Evolutionary conservation across 2,797 vertebrate species (phyloP).

Genomic region (Aldrovandia affinis): DNA sequence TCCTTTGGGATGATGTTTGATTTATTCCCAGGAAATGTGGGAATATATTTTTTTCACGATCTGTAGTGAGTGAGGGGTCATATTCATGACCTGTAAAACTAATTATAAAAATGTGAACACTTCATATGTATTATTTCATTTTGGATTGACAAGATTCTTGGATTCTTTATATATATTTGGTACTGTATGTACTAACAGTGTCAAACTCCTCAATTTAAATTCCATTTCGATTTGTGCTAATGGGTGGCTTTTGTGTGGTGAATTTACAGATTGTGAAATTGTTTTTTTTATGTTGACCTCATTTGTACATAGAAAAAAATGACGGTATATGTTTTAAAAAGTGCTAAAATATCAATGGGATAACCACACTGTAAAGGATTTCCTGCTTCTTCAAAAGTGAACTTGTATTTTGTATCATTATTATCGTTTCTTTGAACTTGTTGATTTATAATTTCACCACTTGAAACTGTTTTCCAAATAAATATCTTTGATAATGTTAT

Average conservation of each 20-base stretch:
- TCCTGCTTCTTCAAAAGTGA: conserved; percentile 55
- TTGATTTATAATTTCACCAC: conserved; percentile 76
- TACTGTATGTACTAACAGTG: conserved; percentile 8
- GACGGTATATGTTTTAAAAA: conserved; percentile 57
- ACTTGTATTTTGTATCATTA: conserved; percentile 59
- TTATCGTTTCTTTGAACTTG: conserved; percentile 53
- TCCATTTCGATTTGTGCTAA: conserved; percentile 64
- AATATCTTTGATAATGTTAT: conserved; percentile 70
- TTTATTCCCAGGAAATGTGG: conserved; percentile 3
- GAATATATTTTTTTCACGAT: neutral
- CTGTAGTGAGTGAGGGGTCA: conserved; percentile 12
- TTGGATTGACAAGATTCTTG: conserved; percentile 18
- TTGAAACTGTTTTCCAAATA: conserved; percentile 70
- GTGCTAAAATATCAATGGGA: conserved; percentile 51
- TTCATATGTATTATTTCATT: conserved; percentile 10
- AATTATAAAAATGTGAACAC: conserved; percentile 19
- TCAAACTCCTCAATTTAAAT: conserved; percentile 34
- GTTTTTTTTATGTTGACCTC: conserved; percentile 72
- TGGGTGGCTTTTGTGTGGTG: conserved; percentile 61
- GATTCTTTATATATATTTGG: neutral
- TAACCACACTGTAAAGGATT: conserved; percentile 46
- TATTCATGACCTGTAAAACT: conserved; percentile 5
- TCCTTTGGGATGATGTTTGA: conserved; percentile 29
- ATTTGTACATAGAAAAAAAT: conserved; percentile 74
- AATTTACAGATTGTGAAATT: conserved; percentile 64